Evolutionary conservation across 2,113 vertebrate species (phyloP).

Genomic region (Pygoscelis antarcticus): DNA sequence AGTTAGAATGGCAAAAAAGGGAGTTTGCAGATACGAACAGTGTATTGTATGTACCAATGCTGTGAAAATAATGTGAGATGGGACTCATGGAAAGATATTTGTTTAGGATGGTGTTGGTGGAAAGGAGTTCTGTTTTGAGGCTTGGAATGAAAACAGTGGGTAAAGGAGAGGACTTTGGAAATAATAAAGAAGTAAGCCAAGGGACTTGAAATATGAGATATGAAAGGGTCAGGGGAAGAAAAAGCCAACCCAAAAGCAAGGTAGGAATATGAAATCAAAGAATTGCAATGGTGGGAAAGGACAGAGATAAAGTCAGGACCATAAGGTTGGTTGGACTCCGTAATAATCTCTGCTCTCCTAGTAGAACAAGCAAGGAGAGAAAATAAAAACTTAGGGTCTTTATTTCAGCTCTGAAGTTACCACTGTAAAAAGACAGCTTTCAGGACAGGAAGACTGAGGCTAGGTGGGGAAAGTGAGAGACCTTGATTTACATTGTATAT

Average conservation of each 20-base stretch:
- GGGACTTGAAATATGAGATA: not conserved
- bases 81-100: not conserved
- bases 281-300: not conserved
- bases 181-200: not conserved
- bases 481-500: not conserved
- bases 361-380: not conserved
- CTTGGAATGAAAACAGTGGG: not conserved
- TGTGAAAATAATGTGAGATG: not conserved
- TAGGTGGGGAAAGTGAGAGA: not conserved
- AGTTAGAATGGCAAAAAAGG: not conserved
- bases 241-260: not conserved
- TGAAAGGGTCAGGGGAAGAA: not conserved
- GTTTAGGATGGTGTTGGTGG: not conserved
- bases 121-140: not conserved
- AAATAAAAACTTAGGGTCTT: not conserved
- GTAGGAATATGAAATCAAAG: not conserved
- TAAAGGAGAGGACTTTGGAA: not conserved
- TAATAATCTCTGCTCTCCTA: not conserved
- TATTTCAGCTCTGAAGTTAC: not conserved
- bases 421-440: not conserved
- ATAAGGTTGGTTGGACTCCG: not conserved
- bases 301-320: not conserved
- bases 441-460: not conserved
- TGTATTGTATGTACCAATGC: not conserved
- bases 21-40: not conserved